Percentiles rank a stretch among this genome's conserved stretches.
Evolutionary conservation across 2,888 invertebrate genomes (phyloP).

Genomic region (Acanthosepion lycidas): DNA sequence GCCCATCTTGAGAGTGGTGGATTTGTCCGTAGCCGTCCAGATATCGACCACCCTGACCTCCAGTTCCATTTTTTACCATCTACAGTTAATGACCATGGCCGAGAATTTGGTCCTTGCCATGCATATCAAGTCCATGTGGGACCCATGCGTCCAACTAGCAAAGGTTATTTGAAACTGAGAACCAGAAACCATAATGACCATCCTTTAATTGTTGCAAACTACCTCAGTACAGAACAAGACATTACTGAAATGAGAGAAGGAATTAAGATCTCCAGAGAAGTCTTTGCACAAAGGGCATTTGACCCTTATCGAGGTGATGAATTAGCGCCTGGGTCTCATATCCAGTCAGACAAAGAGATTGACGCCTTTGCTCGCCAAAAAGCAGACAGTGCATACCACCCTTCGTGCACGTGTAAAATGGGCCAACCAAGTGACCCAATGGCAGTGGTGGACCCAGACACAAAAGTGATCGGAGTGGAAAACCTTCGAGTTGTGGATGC

Average conservation of each 20-base stretch:
- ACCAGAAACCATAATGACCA: constrained; percentile 85
- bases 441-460: constrained; percentile 82
- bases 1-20: constrained; percentile 77
- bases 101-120: constrained; percentile 74
- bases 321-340: constrained; percentile 64
- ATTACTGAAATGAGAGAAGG: constrained; percentile 73
- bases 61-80: constrained; percentile 78
- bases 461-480: constrained; percentile 77
- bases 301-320: constrained; percentile 68
- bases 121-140: constrained; percentile 77
- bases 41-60: constrained; percentile 75
- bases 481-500: constrained; percentile 86
- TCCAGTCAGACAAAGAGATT: constrained; percentile 71
- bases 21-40: constrained; percentile 74
- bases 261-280: constrained; percentile 68
- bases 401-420: constrained; percentile 85
- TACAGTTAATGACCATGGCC: constrained; percentile 76
- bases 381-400: constrained; percentile 83
- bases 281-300: constrained; percentile 73
- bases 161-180: constrained; percentile 85
- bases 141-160: constrained; percentile 86
- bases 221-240: constrained; percentile 82
- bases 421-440: constrained; percentile 76
- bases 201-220: constrained; percentile 93
- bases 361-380: constrained; percentile 72